Evolutionary conservation across 2,888 invertebrate genomes (phyloP).

Genomic region (Stictocephala bisonia): DNA sequence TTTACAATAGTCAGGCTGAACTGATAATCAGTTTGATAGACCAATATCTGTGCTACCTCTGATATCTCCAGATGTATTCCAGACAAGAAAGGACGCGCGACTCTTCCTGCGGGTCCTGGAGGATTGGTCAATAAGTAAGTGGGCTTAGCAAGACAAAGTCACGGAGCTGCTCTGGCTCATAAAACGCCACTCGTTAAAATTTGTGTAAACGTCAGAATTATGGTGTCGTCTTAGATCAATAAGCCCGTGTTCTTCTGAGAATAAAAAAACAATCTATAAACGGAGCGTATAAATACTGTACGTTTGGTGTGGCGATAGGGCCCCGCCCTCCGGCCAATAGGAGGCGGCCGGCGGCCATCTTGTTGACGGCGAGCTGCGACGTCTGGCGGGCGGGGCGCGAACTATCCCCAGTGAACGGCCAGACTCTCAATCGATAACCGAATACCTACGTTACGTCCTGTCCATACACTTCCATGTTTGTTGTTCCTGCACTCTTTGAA

Average conservation of each 20-base stretch:
- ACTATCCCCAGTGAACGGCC: slow-evolving; percentile 37
- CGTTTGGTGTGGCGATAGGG: neutral
- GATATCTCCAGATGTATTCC: too few species aligned
- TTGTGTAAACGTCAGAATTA: slow-evolving; percentile 41
- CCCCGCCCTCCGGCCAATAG: slow-evolving; percentile 25
- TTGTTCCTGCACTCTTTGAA: slow-evolving; percentile 24
- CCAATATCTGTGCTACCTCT: too few species aligned
- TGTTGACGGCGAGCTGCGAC: slow-evolving; percentile 26
- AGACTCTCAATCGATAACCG: slow-evolving; percentile 38
- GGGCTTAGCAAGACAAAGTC: neutral
- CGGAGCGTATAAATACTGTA: slow-evolving; percentile 41
- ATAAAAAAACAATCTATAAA: slow-evolving; percentile 46
- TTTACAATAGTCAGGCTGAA: too few species aligned
- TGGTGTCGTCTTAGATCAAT: slow-evolving; percentile 41
- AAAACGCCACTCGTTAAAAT: slow-evolving; percentile 38
- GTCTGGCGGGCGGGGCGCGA: slow-evolving; percentile 44
- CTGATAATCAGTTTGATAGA: too few species aligned
- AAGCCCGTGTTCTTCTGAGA: slow-evolving; percentile 27
- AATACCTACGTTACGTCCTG: too few species aligned
- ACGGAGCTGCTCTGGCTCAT: neutral
- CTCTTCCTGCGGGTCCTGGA: neutral
- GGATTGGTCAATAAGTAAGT: neutral
- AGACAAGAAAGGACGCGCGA: too few species aligned
- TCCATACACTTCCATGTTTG: slow-evolving; percentile 33
- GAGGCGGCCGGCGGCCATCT: slow-evolving; percentile 30